Percentiles rank a stretch among this genome's conserved stretches.
Conservation (phyloP, 2,888 invertebrate genomes). For the Epistrophella euchroma region DNA sequence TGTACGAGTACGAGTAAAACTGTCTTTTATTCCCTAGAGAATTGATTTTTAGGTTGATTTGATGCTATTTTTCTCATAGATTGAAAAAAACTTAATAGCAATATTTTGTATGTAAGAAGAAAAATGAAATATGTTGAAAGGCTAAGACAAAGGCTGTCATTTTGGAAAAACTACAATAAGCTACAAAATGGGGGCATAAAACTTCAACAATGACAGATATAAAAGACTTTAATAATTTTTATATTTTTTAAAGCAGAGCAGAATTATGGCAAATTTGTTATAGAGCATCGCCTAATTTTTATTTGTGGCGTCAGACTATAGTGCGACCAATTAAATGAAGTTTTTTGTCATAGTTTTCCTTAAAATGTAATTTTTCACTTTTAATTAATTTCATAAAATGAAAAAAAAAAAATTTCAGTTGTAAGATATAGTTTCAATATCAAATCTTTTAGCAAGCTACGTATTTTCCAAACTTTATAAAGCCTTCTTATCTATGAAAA, state of each 20-base stretch:
- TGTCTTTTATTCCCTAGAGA: slow-evolving; percentile 1
- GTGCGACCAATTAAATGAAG: too few species aligned
- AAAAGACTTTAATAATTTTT: background rate
- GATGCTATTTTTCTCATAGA: slow-evolving; percentile 4
- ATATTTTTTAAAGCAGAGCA: background rate
- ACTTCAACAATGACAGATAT: background rate
- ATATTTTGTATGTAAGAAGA: background rate
- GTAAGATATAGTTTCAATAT: too few species aligned
- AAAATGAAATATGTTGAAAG: background rate
- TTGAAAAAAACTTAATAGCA: background rate
- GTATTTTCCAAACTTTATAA: too few species aligned
- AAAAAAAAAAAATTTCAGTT: too few species aligned
- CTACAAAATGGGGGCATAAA: background rate
- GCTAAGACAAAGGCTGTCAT: slow-evolving; percentile 10
- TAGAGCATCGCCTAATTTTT: background rate
- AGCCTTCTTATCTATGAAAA: too few species aligned
- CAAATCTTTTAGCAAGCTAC: too few species aligned
- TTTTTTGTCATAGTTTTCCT: too few species aligned
- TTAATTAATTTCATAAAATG: too few species aligned
- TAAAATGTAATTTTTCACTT: too few species aligned
- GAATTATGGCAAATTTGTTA: background rate
- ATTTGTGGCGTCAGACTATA: too few species aligned
- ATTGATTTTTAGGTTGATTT: slow-evolving; percentile 27
- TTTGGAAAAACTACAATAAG: background rate
- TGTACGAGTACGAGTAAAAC: background rate